Evolutionary conservation across 2,113 vertebrate species (phyloP).

Genomic region (Electrona antarctica): DNA sequence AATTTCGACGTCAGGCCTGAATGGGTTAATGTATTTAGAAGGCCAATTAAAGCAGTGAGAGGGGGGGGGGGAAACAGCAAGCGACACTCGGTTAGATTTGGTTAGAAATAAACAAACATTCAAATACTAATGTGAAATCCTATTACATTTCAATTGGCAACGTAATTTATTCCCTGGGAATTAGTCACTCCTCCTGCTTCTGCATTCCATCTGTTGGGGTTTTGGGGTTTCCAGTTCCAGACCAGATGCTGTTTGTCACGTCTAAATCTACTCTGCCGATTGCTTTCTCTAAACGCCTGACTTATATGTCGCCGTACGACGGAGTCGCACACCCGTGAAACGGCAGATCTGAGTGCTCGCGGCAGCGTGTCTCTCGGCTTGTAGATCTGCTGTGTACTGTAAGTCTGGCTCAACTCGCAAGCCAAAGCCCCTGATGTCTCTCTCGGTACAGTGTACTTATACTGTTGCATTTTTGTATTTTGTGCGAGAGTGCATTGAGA

Average conservation of each 20-base stretch:
- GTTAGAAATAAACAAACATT: conserved; percentile 29
- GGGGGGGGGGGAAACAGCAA: not conserved
- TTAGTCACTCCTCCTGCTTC: conserved; percentile 16
- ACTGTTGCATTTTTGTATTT: too few relatives aligned
- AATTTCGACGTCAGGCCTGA: too few relatives aligned
- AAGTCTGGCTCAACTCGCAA: too few relatives aligned
- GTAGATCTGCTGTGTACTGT: too few relatives aligned
- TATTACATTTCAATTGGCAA: conserved; percentile 33
- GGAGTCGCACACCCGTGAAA: not conserved
- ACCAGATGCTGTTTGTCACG: conserved; percentile 34
- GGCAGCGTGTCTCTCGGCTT: too few relatives aligned
- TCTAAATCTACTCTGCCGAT: not conserved
- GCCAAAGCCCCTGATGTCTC: too few relatives aligned
- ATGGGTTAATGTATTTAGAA: too few relatives aligned
- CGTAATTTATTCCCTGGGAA: conserved; percentile 26
- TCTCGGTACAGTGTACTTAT: too few relatives aligned
- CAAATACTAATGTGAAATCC: conserved; percentile 18
- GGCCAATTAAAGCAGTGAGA: too few relatives aligned
- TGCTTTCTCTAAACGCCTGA: not conserved
- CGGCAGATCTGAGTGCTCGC: too few relatives aligned
- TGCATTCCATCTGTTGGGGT: conserved; percentile 27
- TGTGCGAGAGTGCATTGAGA: too few relatives aligned
- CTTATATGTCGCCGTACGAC: too few relatives aligned
- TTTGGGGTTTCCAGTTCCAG: conserved; percentile 8
- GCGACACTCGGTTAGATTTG: not conserved